A percentile compares a stretch with the other conserved stretches of the same genome.
phyloP scores from a whole-genome alignment of 2,888 invertebrate species.

The Theristus sp. region DNA sequence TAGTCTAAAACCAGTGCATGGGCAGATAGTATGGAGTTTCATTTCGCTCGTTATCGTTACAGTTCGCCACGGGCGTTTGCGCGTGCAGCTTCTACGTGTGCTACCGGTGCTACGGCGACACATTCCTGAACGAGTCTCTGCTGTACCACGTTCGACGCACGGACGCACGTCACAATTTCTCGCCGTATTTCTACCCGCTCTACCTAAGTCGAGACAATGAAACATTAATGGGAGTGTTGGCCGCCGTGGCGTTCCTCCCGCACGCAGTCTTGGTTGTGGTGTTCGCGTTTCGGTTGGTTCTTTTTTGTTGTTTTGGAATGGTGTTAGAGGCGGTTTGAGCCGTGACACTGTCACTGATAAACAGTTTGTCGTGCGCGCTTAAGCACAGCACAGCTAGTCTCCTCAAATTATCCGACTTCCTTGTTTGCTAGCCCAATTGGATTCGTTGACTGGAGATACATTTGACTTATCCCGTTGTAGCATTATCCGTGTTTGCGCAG shows the following conservation, averaged over 20 bases:
- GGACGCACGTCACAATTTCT: conserved; percentile 87
- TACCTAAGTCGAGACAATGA: conserved; percentile 46
- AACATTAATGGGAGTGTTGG: conserved; percentile 12
- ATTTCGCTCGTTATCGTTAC: no score
- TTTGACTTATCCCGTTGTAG: no score
- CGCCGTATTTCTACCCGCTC: conserved; percentile 74
- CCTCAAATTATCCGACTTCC: no score
- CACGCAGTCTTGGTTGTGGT: conserved; percentile 13
- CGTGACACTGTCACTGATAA: no score
- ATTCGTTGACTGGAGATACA: no score
- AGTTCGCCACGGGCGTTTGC: background rate
- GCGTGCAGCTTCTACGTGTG: conserved; percentile 7
- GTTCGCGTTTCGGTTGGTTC: conserved; percentile 12
- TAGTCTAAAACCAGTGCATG: no score
- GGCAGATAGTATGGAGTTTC: no score
- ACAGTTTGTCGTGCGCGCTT: no score
- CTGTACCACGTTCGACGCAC: conserved; percentile 70
- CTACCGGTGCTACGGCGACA: conserved; percentile 52
- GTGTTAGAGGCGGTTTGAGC: no score
- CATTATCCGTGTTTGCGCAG: no score
- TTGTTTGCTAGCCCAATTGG: no score
- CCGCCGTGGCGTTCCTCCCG: conserved; percentile 21
- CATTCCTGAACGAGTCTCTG: conserved; percentile 72
- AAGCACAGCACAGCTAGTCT: no score
- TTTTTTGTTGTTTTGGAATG: conserved; percentile 11